A percentile compares a stretch with the other conserved stretches of the same genome.
These are phyloP conservation scores for Amblyjoppa proteus DNA, from an alignment of 2,888 invertebrate species.

Conservation along the genomic window DNA sequence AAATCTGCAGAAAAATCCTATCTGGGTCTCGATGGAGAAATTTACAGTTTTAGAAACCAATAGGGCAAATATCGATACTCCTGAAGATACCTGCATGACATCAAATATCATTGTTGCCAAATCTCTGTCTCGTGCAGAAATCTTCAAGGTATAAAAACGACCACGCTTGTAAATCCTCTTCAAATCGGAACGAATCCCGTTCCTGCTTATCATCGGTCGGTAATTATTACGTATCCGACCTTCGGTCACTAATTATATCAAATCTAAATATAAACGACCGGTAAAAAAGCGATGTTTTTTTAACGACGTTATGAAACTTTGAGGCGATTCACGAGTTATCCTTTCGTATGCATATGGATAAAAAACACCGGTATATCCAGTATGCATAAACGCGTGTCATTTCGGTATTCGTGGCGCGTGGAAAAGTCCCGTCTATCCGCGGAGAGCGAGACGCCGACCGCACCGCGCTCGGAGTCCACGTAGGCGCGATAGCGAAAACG, in stretches of 20 bases:
- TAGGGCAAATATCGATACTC: neutral
- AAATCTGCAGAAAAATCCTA: too few species aligned
- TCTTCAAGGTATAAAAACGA: neutral
- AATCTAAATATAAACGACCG: conserved; percentile 21
- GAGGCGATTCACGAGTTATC: conserved; percentile 9
- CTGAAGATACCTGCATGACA: too few species aligned
- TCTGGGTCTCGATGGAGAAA: too few species aligned
- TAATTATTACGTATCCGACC: neutral
- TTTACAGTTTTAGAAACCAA: neutral
- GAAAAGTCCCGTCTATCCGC: conserved; percentile 60
- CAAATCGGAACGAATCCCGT: neutral
- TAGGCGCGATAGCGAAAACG: conserved; percentile 66
- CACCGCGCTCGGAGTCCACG: conserved; percentile 43
- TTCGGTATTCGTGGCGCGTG: conserved; percentile 63
- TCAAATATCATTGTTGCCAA: too few species aligned
- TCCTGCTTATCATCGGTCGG: neutral
- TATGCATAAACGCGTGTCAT: conserved; percentile 40
- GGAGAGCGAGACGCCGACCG: conserved; percentile 17
- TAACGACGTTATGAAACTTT: conserved; percentile 29
- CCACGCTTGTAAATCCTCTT: neutral
- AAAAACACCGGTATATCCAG: conserved; percentile 19
- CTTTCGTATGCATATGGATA: conserved; percentile 48
- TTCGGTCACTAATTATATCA: neutral
- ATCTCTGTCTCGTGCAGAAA: too few species aligned
- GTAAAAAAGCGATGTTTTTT: conserved; percentile 7